phyloP scores from a whole-genome alignment of 2,113 vertebrate genomes.

The Gadus macrocephalus region DNA sequence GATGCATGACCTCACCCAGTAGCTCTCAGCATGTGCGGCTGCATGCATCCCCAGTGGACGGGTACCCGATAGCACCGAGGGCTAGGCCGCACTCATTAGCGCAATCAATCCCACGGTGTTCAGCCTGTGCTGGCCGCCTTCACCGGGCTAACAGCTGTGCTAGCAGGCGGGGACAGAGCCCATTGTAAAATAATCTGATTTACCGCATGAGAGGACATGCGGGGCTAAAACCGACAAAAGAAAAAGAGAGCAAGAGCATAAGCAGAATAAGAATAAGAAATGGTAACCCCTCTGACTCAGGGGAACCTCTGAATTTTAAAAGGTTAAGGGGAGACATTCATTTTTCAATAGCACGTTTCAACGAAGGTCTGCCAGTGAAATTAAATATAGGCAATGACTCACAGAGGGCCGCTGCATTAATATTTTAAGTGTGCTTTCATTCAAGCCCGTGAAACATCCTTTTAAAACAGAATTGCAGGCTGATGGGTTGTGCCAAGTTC shows the following conservation, averaged over 20 bases:
- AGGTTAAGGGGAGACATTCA: slow-evolving; percentile 18
- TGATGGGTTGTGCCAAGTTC: slow-evolving; percentile 12
- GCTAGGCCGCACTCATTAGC: slow-evolving; percentile 51
- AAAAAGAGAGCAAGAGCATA: slow-evolving; percentile 1
- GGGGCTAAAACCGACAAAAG: slow-evolving; percentile 35
- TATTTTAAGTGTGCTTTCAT: slow-evolving; percentile 55
- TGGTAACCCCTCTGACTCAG: slow-evolving; percentile 15
- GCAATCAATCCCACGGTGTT: slow-evolving; percentile 42
- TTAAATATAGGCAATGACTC: slow-evolving; percentile 28
- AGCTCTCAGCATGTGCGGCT: slow-evolving; percentile 47
- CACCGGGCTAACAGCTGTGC: slow-evolving; percentile 14
- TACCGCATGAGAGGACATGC: slow-evolving; percentile 44
- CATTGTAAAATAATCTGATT: slow-evolving; percentile 32
- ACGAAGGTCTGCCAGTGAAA: slow-evolving; percentile 32
- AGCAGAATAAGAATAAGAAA: neutral
- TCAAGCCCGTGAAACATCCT: slow-evolving; percentile 14
- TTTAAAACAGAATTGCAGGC: slow-evolving; percentile 30
- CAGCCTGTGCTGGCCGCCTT: slow-evolving; percentile 17
- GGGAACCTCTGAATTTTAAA: slow-evolving; percentile 21
- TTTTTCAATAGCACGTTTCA: slow-evolving; percentile 51
- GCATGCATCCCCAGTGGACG: slow-evolving; percentile 51
- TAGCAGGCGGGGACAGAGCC: slow-evolving; percentile 20
- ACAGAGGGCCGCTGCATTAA: slow-evolving; percentile 33
- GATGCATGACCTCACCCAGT: slow-evolving; percentile 61
- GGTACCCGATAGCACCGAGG: slow-evolving; percentile 37